Evolutionary conservation across 2,888 invertebrate genomes (phyloP).

Genomic region (Hyposoter dolosus): DNA sequence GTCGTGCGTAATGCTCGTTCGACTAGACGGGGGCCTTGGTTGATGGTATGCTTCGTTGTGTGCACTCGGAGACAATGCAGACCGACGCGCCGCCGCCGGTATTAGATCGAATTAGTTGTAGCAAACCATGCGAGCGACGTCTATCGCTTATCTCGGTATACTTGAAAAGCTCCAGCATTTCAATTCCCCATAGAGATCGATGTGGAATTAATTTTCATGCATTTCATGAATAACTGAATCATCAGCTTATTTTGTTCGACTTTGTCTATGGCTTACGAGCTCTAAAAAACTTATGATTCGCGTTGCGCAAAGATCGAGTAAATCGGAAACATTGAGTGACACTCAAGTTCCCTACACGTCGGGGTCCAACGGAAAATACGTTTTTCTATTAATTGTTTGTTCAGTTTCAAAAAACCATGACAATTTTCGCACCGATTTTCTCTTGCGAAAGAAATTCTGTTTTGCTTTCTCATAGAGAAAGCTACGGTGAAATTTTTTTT

Average conservation of each 20-base stretch:
- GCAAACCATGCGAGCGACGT: constrained; percentile 43
- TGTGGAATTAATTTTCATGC: neutral
- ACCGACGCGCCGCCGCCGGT: constrained; percentile 44
- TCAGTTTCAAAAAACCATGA: too few relatives aligned
- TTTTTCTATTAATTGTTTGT: too few relatives aligned
- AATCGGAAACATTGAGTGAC: too few relatives aligned
- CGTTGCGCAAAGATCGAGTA: too few relatives aligned
- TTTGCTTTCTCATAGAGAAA: too few relatives aligned
- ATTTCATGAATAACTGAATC: neutral
- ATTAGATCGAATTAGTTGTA: constrained; percentile 59
- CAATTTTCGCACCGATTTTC: too few relatives aligned
- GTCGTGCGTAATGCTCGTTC: constrained; percentile 52
- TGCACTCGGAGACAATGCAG: constrained; percentile 32
- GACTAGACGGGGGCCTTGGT: constrained; percentile 20
- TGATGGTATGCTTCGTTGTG: constrained; percentile 19
- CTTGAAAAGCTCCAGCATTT: neutral
- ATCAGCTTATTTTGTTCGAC: neutral
- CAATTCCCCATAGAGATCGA: neutral
- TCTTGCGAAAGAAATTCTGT: too few relatives aligned
- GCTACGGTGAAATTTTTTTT: too few relatives aligned
- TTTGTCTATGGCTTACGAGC: too few relatives aligned
- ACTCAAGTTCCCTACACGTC: too few relatives aligned
- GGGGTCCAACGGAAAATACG: too few relatives aligned
- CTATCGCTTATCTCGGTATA: neutral
- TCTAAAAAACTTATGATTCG: too few relatives aligned